phyloP scores from a whole-genome alignment of 2,888 invertebrate genomes.

The Eilema griseolum region DNA sequence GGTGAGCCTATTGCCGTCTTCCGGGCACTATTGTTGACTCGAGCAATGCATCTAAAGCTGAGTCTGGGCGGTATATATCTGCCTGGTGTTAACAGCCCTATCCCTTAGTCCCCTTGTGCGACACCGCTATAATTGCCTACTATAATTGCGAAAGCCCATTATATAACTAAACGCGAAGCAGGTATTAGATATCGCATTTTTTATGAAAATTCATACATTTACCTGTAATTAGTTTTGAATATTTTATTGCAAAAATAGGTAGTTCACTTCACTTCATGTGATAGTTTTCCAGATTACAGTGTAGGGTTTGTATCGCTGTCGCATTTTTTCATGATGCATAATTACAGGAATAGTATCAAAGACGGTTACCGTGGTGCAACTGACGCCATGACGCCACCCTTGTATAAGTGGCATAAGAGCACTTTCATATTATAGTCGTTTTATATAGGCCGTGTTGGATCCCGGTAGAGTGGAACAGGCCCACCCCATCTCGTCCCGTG shows the following conservation, averaged over 20 bases:
- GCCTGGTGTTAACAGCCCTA: no score
- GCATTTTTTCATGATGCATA: conserved; percentile 58
- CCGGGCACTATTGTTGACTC: no score
- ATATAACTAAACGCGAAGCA: neutral
- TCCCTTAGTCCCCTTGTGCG: no score
- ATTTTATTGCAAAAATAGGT: conserved; percentile 21
- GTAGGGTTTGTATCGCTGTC: conserved; percentile 24
- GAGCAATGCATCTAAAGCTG: no score
- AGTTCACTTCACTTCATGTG: conserved; percentile 35
- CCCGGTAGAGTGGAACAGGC: no score
- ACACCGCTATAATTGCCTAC: no score
- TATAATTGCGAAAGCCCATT: no score
- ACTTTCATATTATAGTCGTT: neutral
- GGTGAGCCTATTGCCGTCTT: no score
- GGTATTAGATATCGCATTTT: neutral
- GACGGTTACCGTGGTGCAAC: conserved; percentile 62
- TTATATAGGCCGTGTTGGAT: neutral
- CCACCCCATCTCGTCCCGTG: no score
- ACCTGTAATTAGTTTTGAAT: conserved; percentile 28
- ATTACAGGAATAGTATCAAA: conserved; percentile 69
- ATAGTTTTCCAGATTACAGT: conserved; percentile 51
- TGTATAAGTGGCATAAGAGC: conserved; percentile 25
- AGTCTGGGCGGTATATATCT: no score
- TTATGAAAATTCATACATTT: neutral
- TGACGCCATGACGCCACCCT: conserved; percentile 63